Conservation (phyloP, 2,888 invertebrate species). For the Pyrocoelia pectoralis region DNA sequence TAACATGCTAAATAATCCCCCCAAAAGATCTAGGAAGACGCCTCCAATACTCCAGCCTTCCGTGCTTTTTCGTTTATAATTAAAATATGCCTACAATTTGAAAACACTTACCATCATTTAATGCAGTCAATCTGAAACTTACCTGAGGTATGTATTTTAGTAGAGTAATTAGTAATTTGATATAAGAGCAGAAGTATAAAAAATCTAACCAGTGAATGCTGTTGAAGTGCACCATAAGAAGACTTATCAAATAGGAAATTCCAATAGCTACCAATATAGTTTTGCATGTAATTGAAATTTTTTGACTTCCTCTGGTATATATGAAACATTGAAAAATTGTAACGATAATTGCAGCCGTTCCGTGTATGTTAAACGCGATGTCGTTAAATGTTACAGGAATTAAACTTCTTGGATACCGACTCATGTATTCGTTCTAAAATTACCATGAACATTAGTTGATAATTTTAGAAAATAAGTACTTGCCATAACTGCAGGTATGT, state of each 20-base stretch:
- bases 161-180: conserved; percentile 93
- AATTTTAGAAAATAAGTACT: conserved; percentile 30
- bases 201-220: conserved; percentile 89
- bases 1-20: conserved; percentile 90
- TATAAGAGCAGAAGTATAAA: conserved; percentile 93
- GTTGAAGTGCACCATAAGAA: conserved; percentile 68
- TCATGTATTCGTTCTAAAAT: conserved; percentile 80
- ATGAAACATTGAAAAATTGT: conserved; percentile 89
- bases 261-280: conserved; percentile 72
- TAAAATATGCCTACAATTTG: conserved; percentile 84
- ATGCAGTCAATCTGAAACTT: conserved; percentile 41
- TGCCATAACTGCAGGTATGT: conserved; percentile 81
- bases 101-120: no score
- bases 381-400: conserved; percentile 97
- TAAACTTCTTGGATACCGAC: conserved; percentile 82
- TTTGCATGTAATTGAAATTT: conserved; percentile 79
- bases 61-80: conserved; percentile 94
- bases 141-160: conserved; percentile 99
- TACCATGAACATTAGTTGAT: background rate
- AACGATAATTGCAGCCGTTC: conserved; percentile 81
- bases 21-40: conserved; percentile 95
- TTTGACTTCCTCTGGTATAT: conserved; percentile 88
- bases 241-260: conserved; percentile 69
- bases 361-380: conserved; percentile 95
- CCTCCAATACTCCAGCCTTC: conserved; percentile 99